These are phyloP conservation scores for Tragelaphus imberbis DNA, from an alignment of 2,113 vertebrate genomes.

Conservation along the genomic window DNA sequence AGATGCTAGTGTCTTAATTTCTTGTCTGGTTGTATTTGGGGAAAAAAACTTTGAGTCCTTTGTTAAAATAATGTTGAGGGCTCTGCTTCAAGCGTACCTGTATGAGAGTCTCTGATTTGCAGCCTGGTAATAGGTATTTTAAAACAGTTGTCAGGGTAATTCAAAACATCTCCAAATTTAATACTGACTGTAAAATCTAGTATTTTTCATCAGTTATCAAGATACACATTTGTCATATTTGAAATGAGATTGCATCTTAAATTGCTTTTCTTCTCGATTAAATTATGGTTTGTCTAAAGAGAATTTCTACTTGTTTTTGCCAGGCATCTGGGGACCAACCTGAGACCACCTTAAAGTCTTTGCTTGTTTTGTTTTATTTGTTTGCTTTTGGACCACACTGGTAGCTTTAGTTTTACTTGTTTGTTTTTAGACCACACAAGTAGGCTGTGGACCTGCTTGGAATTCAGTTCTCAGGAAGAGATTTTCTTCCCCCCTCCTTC, in stretches of 20 bases:
- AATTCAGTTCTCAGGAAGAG: background rate
- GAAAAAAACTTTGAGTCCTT: background rate
- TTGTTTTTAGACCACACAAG: constrained; percentile 25
- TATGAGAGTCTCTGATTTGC: background rate
- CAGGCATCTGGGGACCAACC: background rate
- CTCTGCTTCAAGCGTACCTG: background rate
- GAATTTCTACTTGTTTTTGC: constrained; percentile 9
- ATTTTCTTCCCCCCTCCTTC: background rate
- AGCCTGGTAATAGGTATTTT: constrained; percentile 27
- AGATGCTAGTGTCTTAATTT: constrained; percentile 4
- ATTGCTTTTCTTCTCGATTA: background rate
- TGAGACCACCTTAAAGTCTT: constrained; percentile 5
- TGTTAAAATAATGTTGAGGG: background rate
- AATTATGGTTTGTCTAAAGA: background rate
- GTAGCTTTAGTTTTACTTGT: constrained; percentile 17
- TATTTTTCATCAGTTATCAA: background rate
- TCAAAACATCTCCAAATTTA: background rate
- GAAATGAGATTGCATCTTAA: constrained; percentile 31
- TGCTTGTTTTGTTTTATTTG: background rate
- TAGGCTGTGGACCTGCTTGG: background rate
- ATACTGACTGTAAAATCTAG: background rate
- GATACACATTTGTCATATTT: background rate
- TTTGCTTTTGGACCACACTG: constrained; percentile 25
- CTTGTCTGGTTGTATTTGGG: background rate
- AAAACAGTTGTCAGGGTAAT: background rate